These are phyloP conservation scores for Coracopsis vasa DNA, from an alignment of 2,113 vertebrate species.

Conservation along the genomic window DNA sequence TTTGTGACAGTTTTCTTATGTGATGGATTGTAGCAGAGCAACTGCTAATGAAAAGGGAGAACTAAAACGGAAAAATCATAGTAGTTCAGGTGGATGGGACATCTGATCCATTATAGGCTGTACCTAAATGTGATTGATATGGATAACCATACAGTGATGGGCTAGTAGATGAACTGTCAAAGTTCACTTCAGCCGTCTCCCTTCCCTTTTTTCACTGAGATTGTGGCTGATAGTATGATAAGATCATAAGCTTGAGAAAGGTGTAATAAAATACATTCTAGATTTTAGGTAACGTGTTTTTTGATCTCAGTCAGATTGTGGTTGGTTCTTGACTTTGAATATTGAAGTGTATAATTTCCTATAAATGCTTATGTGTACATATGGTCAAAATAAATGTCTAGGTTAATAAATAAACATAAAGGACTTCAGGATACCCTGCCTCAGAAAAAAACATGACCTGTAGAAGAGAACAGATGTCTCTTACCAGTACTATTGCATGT, in stretches of 20 bases:
- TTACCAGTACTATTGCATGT: neutral
- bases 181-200: neutral
- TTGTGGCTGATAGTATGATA: neutral
- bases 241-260: neutral
- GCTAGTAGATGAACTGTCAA: neutral
- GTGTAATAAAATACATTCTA: neutral
- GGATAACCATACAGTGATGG: neutral
- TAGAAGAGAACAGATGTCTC: neutral
- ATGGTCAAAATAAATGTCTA: neutral
- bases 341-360: neutral
- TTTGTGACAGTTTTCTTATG: constrained; percentile 23
- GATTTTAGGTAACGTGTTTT: neutral
- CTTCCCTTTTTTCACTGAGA: neutral
- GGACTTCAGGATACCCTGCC: neutral
- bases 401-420: neutral
- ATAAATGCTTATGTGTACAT: neutral
- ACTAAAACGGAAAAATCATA: neutral
- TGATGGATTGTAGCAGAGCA: constrained; percentile 21
- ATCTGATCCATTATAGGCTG: neutral
- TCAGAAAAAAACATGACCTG: neutral
- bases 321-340: neutral
- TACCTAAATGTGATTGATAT: neutral
- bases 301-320: neutral
- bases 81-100: neutral
- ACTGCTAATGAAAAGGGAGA: constrained; percentile 15